phyloP scores from a whole-genome alignment of 2,113 vertebrate species.

The Beaufortia kweichowensis region DNA sequence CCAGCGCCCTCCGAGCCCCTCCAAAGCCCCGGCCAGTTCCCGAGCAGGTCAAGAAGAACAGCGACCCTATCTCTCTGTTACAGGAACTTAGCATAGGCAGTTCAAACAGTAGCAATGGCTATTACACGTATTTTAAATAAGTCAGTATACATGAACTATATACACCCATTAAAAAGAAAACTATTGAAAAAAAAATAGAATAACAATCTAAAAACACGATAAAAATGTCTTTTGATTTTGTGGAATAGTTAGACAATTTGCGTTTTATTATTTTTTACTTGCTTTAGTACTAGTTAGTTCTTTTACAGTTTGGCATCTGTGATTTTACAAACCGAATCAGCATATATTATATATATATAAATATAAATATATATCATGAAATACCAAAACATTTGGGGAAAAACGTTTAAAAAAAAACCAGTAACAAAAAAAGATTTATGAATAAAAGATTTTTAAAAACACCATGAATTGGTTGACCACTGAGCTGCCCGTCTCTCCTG shows the following conservation, averaged over 20 bases:
- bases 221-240: constrained; percentile 56
- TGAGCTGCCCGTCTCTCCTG: constrained; percentile 67
- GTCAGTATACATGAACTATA: constrained; percentile 69
- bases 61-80: constrained; percentile 94
- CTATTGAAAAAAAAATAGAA: constrained; percentile 73
- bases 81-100: constrained; percentile 99
- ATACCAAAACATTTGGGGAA: constrained; percentile 60
- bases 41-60: constrained; percentile 96
- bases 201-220: constrained; percentile 57
- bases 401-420: constrained; percentile 63
- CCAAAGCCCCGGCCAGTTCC: constrained; percentile 93
- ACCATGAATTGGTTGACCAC: constrained; percentile 70
- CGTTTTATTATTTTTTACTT: constrained; percentile 55
- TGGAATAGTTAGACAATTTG: constrained; percentile 57
- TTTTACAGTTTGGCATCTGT: constrained; percentile 61
- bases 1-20: constrained; percentile 93
- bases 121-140: constrained; percentile 99
- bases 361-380: constrained; percentile 46
- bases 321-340: constrained; percentile 55
- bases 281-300: constrained; percentile 56
- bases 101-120: constrained; percentile 97
- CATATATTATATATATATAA: constrained; percentile 37
- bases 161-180: constrained; percentile 65
- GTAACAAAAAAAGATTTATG: constrained; percentile 59
- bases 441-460: constrained; percentile 65